A percentile compares a stretch with the other conserved stretches of the same genome.
These are phyloP conservation scores for Poeciliopsis retropinna DNA, from an alignment of 2,113 vertebrate genomes.

Conservation along the genomic window DNA sequence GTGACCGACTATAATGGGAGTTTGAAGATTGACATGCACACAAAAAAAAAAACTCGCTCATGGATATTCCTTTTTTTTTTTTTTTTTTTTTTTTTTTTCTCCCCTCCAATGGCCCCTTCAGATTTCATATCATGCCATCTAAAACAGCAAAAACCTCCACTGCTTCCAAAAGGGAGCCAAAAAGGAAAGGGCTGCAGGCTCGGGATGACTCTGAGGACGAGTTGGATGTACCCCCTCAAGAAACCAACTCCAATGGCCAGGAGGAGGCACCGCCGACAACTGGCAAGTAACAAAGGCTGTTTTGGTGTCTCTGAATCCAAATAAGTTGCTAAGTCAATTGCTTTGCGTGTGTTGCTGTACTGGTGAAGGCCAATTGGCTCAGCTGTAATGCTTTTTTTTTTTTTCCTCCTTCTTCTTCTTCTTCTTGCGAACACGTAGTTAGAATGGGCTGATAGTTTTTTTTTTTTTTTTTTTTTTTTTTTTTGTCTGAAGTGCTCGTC, in stretches of 20 bases:
- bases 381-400: slow-evolving; percentile 45
- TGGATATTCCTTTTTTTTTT: slow-evolving; percentile 49
- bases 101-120: slow-evolving; percentile 59
- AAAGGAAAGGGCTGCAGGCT: slow-evolving; percentile 80
- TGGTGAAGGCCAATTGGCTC: slow-evolving; percentile 58
- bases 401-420: slow-evolving; percentile 16
- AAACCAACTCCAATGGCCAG: slow-evolving; percentile 70
- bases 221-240: slow-evolving; percentile 79
- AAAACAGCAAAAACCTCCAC: slow-evolving; percentile 84
- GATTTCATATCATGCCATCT: slow-evolving; percentile 82
- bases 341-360: slow-evolving; percentile 59
- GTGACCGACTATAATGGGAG: slow-evolving; percentile 58
- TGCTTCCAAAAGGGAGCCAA: slow-evolving; percentile 71
- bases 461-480: slow-evolving; percentile 32
- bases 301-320: slow-evolving; percentile 73
- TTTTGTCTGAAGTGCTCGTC: slow-evolving; percentile 49
- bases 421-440: slow-evolving; percentile 61
- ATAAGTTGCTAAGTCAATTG: slow-evolving; percentile 72
- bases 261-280: slow-evolving; percentile 75
- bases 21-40: slow-evolving; percentile 64
- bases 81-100: slow-evolving; percentile 11
- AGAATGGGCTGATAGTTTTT: slow-evolving; percentile 44
- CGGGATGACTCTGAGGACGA: slow-evolving; percentile 80
- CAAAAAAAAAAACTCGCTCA: slow-evolving; percentile 39
- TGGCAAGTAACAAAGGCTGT: slow-evolving; percentile 81